Percentiles rank a stretch among this genome's conserved stretches.
Conservation (phyloP, 2,113 vertebrate species). For the Tachysurus vachellii region DNA sequence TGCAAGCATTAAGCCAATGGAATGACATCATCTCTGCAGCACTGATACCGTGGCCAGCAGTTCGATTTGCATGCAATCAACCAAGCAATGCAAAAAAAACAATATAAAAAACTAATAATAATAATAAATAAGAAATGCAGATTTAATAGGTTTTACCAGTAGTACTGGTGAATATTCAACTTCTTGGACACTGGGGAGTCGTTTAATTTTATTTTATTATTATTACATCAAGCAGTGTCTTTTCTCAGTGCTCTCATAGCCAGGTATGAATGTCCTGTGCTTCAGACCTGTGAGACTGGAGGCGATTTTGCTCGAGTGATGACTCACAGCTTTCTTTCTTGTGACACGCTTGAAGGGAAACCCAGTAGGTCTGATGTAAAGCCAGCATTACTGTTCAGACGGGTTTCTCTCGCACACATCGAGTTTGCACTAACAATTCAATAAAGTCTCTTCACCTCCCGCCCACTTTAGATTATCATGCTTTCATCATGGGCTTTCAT, state of each 20-base stretch:
- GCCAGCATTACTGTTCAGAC: slow-evolving; percentile 20
- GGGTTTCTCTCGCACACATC: slow-evolving; percentile 2
- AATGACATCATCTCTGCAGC: slow-evolving; percentile 76
- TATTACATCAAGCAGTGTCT: background rate
- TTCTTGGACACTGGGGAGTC: slow-evolving; percentile 1
- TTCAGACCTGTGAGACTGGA: too few relatives aligned
- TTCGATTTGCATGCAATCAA: slow-evolving; percentile 43
- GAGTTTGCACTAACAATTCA: background rate
- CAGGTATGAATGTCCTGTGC: background rate
- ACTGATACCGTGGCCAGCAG: slow-evolving; percentile 52
- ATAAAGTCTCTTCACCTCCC: background rate
- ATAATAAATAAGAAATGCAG: slow-evolving; percentile 27
- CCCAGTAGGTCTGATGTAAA: background rate
- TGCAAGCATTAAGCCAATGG: slow-evolving; percentile 42
- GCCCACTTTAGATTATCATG: background rate
- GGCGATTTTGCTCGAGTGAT: background rate
- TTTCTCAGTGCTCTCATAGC: background rate
- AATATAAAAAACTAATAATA: background rate
- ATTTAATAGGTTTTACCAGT: slow-evolving; percentile 24
- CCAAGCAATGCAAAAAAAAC: background rate
- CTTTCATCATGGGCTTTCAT: background rate
- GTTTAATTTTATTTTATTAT: slow-evolving; percentile 4
- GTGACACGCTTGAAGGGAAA: background rate
- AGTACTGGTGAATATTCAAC: slow-evolving; percentile 21
- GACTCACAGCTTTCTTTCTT: slow-evolving; percentile 13